Percentiles rank a stretch among this genome's conserved stretches.
Conservation (phyloP, 1,140 invertebrate genomes). For the Drosophila carrolli region DNA sequence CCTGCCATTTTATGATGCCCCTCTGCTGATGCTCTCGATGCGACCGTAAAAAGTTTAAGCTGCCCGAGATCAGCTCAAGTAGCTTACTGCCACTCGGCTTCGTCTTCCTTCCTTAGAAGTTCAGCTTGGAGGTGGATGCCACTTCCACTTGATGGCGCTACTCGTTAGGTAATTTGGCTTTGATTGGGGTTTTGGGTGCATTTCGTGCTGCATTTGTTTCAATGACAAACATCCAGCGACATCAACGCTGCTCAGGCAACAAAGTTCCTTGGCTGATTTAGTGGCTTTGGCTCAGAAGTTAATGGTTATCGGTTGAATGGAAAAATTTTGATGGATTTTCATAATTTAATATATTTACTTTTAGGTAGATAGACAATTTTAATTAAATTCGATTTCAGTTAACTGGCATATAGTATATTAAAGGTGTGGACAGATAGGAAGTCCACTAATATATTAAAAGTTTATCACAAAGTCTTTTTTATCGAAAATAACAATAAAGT, state of each 20-base stretch:
- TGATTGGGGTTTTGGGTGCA: slow-evolving; percentile 76
- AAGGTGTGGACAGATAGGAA: too few species aligned
- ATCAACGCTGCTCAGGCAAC: slow-evolving; percentile 29
- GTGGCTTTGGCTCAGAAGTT: slow-evolving; percentile 15
- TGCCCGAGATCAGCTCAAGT: slow-evolving; percentile 74
- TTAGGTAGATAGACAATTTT: background rate
- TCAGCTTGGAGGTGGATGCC: slow-evolving; percentile 15
- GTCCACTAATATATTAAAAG: too few species aligned
- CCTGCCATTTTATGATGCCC: slow-evolving; percentile 68
- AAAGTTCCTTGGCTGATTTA: slow-evolving; percentile 24
- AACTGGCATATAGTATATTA: too few species aligned
- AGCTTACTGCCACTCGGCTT: slow-evolving; percentile 41
- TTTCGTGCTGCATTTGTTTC: slow-evolving; percentile 79
- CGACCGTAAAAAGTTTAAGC: slow-evolving; percentile 79
- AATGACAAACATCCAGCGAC: slow-evolving; percentile 68
- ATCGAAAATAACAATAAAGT: too few species aligned
- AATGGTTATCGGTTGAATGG: background rate
- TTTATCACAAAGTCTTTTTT: too few species aligned
- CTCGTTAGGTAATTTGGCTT: slow-evolving; percentile 81
- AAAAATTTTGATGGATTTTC: background rate
- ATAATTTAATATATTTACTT: background rate
- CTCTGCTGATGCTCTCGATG: slow-evolving; percentile 48
- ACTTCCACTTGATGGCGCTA: slow-evolving; percentile 76
- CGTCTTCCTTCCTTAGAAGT: background rate
- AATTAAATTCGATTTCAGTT: too few species aligned